Base-by-base conservation (phyloP, 1,140 invertebrate species). In the Colletes gigas region DNA sequence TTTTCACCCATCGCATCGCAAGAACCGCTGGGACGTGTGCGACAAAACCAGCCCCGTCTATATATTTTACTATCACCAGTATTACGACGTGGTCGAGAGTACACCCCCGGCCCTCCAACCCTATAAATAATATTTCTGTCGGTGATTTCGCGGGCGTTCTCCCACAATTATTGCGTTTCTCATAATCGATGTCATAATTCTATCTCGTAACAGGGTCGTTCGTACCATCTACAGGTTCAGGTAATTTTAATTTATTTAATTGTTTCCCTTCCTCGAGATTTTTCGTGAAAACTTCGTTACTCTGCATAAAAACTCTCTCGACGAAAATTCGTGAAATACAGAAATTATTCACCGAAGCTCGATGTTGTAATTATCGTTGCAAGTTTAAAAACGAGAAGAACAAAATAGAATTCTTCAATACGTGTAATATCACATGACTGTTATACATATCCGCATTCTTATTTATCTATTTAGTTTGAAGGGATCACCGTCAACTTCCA, bases 181-280 rank as follows among this genome's bases (percentile, higher is more conserved):
- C 83, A 82, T 86, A 85, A 86, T 83, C 83, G 83, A 86, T 84
- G 84, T 82, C 83, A 82, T 85, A 82, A 86, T 86, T 86, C 66
- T 85, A 78, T 71, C 81, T 50, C 39, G 71, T 83, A 83, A 79
- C 79, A 68, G 76, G 69, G 78, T 72, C 69, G 78, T 84, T 86
- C 69, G 83, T 84, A 77, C 84, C 78, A 54, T 62, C 50, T 44
- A 70, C 19, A 30, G 21, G 66, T 60, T 17, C 70, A 73, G 57
- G 57, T 73, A 69, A 73, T 73, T 79, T 73, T 65, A 66, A 79
- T 72, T 54, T 73, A 65, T 85, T 65, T 78, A 74, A 74, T 70
- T 10, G 10, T 52, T 30, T 50, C 39, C 52, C 39, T 39, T 30
- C 7, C n/a, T 50, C 52, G 10, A 2, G 1, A 39, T 17, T 5